Conservation (phyloP, 2,797 vertebrate species). For the Phoxinus dragarum region DNA sequence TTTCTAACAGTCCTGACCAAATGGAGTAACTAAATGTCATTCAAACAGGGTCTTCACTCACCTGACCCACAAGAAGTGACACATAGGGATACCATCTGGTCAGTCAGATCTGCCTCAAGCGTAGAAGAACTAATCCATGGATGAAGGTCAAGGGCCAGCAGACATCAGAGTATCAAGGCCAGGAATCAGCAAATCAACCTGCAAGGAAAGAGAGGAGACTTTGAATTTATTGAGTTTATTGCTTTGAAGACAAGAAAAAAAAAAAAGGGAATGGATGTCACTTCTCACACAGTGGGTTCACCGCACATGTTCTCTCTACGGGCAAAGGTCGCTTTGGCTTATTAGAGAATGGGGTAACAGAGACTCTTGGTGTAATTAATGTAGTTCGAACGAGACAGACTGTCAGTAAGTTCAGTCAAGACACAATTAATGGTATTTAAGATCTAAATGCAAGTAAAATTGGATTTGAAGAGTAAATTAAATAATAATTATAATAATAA, state of each 20-base stretch:
- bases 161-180: slow-evolving; percentile 16
- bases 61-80: slow-evolving; percentile 52
- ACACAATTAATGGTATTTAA: neutral
- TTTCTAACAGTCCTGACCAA: neutral
- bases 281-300: slow-evolving; percentile 31
- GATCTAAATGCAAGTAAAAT: slow-evolving; percentile 1
- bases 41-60: slow-evolving; percentile 49
- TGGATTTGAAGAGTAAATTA: neutral
- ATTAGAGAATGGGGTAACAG: slow-evolving; percentile 22
- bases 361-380: slow-evolving; percentile 35
- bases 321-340: slow-evolving; percentile 1
- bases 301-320: neutral
- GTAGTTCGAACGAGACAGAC: slow-evolving; percentile 20
- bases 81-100: slow-evolving; percentile 54
- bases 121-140: slow-evolving; percentile 56
- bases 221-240: neutral
- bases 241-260: neutral
- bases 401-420: neutral
- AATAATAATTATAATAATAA: neutral
- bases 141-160: slow-evolving; percentile 32
- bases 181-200: slow-evolving; percentile 48
- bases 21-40: slow-evolving; percentile 17
- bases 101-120: slow-evolving; percentile 50
- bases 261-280: neutral
- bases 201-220: slow-evolving; percentile 18